Evolutionary conservation across 1,140 invertebrate species (phyloP).

Genomic region (Drosophila oshimai): DNA sequence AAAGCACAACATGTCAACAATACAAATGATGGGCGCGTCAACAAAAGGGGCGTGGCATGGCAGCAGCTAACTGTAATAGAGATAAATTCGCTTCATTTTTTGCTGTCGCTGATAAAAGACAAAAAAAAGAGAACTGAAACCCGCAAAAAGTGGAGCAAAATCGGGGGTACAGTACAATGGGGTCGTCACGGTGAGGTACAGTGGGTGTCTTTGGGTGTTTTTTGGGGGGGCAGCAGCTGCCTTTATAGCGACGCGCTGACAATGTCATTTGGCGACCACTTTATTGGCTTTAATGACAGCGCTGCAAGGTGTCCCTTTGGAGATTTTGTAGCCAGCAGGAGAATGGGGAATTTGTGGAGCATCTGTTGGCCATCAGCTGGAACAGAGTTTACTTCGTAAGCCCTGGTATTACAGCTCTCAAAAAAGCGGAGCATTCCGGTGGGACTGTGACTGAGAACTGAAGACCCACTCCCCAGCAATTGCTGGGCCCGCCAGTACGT

Average conservation of each 20-base stretch:
- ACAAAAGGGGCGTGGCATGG: slow-evolving; percentile 57
- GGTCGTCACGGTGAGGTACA: background rate
- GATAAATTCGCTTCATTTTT: slow-evolving; percentile 80
- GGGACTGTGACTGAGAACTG: background rate
- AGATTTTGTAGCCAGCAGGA: too few relatives aligned
- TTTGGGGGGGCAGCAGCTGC: background rate
- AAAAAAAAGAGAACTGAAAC: slow-evolving; percentile 4
- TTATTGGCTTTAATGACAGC: slow-evolving; percentile 65
- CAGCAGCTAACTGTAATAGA: slow-evolving; percentile 76
- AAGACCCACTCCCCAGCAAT: slow-evolving; percentile 17
- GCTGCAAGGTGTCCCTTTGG: slow-evolving; percentile 58
- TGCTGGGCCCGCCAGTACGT: slow-evolving; percentile 51
- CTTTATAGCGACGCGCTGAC: slow-evolving; percentile 49
- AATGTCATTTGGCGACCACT: slow-evolving; percentile 70
- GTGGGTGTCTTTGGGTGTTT: background rate
- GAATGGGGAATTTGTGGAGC: slow-evolving; percentile 8
- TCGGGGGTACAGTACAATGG: background rate
- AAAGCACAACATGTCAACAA: slow-evolving; percentile 68
- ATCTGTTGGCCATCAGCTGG: slow-evolving; percentile 54
- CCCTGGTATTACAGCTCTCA: slow-evolving; percentile 32
- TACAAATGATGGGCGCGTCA: slow-evolving; percentile 75
- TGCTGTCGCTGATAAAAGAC: slow-evolving; percentile 62
- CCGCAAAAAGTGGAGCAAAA: slow-evolving; percentile 7
- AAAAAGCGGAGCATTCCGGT: background rate
- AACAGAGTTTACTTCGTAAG: slow-evolving; percentile 11